Evolutionary conservation across 2,888 invertebrate species (phyloP), one percentile per base, ranked within the genome.

Genomic region (Amblyteles armatorius): DNA sequence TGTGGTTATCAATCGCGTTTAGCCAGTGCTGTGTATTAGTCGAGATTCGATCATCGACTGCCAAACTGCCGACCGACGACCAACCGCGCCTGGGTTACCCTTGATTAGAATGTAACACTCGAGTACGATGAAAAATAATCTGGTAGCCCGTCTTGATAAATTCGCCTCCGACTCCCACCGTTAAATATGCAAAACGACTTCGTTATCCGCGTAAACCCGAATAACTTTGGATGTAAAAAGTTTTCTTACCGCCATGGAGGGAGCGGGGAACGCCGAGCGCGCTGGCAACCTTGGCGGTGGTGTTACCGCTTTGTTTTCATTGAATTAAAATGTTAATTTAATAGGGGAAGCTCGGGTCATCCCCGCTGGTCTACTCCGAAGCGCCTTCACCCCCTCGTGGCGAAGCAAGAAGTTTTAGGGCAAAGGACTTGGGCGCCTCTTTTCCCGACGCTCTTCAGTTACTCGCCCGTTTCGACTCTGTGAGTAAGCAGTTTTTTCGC

Each of bases 261-360:
- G 26, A 6, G 33, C 5, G 52, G 26, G 40, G 40, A 55, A 44
- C 16, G 72, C 26, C 55, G 36, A n/a, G n/a, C 29, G 33, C 33
- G 74, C 40, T 74, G 7, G 60, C 50, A 76, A 65, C 50, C 63
- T 29, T 55, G 72, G 36, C 76, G 79, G 19, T 71, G 79, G 67
- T 81, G 68, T 73, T 60, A 40, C 55, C 79, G 79, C 79, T 79
- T 72, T 85, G 84, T 82, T 82, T 85, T 85, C 79, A 79, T 82
- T 85, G 82, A 76, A 85, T 82, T 79, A 85, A 85, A 85, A 85
- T 82, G 84, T 79, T 85, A 85, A 85, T 85, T 85, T 82, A 85
- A 85, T 85, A 82, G 76, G 11, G 40, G 40, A 82, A 71, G 82
- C 67, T 76, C 71, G 50, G 50, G n/a, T 55, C 29, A 44, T 13